Evolutionary conservation across 2,888 invertebrate genomes (phyloP).

Genomic region (Trilocha varians): DNA sequence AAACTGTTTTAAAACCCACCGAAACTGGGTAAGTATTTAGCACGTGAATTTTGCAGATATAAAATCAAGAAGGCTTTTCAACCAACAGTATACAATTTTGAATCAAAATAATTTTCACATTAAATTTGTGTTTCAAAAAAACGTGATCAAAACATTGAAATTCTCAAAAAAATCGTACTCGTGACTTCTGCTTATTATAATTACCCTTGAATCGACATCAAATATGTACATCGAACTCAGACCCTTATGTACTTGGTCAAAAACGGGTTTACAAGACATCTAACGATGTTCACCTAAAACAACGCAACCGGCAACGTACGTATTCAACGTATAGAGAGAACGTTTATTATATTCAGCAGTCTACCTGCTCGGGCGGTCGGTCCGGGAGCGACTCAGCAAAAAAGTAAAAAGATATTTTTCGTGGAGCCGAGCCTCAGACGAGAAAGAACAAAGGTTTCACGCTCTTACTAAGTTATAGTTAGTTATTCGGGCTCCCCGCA

Average conservation of each 20-base stretch:
- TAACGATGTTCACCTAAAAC: conserved; percentile 18
- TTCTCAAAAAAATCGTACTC: neutral
- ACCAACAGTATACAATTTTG: no score
- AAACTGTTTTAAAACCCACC: no score
- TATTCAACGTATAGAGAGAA: conserved; percentile 29
- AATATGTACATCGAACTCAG: neutral
- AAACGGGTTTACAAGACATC: conserved; percentile 6
- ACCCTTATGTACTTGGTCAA: conserved; percentile 4
- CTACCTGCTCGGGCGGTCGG: conserved; percentile 57
- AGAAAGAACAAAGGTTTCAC: conserved; percentile 64
- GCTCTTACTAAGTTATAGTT: conserved; percentile 59
- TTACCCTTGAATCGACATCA: neutral
- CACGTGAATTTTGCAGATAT: no score
- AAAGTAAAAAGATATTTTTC: conserved; percentile 67
- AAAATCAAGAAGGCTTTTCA: no score
- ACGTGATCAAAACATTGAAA: no score
- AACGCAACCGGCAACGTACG: conserved; percentile 10
- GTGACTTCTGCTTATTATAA: neutral
- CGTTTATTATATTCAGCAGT: conserved; percentile 51
- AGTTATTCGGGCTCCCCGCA: conserved; percentile 56
- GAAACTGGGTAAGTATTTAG: no score
- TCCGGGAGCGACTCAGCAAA: conserved; percentile 54
- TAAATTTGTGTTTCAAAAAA: no score
- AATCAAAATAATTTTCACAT: no score
- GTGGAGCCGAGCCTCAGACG: conserved; percentile 49